These are phyloP conservation scores for Ophonus ardosiacus DNA, from an alignment of 2,888 invertebrate genomes.

Conservation along the genomic window DNA sequence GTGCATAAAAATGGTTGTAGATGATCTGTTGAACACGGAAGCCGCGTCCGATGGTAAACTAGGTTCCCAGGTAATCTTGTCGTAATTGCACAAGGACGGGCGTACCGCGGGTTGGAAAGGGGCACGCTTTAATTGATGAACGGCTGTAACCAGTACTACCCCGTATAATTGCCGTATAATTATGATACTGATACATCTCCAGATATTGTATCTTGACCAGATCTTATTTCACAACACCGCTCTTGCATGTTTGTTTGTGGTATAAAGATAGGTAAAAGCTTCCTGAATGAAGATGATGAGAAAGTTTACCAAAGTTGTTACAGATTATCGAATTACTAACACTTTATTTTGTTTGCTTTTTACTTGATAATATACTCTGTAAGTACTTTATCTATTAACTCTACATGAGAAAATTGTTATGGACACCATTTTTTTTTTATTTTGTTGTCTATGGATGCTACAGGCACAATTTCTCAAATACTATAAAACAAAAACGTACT, in stretches of 20 bases:
- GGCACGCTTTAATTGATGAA: conserved; percentile 51
- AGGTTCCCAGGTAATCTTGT: conserved; percentile 60
- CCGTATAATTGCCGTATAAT: conserved; percentile 56
- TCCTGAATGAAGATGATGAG: conserved; percentile 32
- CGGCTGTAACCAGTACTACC: conserved; percentile 58
- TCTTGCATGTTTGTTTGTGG: conserved; percentile 23
- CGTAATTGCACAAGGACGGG: conserved; percentile 55
- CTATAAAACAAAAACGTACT: too few relatives aligned
- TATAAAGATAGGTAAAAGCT: neutral
- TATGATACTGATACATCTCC: conserved; percentile 51
- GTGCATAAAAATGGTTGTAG: conserved; percentile 1
- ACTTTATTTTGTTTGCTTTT: conserved; percentile 27
- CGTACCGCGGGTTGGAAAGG: neutral
- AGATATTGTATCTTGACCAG: conserved; percentile 45
- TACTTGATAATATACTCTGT: neutral
- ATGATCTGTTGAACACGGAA: conserved; percentile 49
- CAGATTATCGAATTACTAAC: conserved; percentile 17
- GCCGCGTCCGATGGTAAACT: conserved; percentile 57
- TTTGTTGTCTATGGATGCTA: too few relatives aligned
- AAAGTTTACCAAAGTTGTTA: conserved; percentile 11
- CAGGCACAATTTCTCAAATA: too few relatives aligned
- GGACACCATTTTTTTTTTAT: neutral
- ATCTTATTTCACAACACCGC: conserved; percentile 40
- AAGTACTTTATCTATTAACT: neutral
- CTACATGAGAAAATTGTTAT: neutral